A percentile compares a stretch with the other conserved stretches of the same genome.
Evolutionary conservation across 2,797 vertebrate genomes (phyloP).

Genomic region (Oreonectes daqikongensis): DNA sequence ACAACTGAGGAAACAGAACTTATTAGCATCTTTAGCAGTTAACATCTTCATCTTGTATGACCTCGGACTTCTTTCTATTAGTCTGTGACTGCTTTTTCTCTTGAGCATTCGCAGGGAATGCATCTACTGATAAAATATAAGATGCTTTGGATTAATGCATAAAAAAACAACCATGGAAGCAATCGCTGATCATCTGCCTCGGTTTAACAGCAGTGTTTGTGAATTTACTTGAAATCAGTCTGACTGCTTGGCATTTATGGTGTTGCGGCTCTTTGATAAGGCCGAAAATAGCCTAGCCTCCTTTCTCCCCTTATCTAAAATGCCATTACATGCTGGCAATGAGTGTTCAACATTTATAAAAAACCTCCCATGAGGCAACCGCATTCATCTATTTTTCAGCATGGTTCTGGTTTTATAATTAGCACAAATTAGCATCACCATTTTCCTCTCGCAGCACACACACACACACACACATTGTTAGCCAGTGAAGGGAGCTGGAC

Average conservation of each 20-base stretch:
- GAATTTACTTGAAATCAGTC: slow-evolving; percentile 3
- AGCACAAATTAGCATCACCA: slow-evolving; percentile 36
- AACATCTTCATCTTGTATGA: neutral
- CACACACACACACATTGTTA: slow-evolving; percentile 23
- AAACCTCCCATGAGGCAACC: slow-evolving; percentile 27
- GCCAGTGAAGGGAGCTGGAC: neutral
- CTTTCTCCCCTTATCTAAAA: slow-evolving; percentile 31
- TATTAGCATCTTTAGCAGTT: neutral
- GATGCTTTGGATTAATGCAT: neutral
- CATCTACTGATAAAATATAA: neutral
- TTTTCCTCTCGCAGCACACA: slow-evolving; percentile 19
- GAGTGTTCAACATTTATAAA: slow-evolving; percentile 34
- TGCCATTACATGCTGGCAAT: slow-evolving; percentile 40
- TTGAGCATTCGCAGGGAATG: neutral
- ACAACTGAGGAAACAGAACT: slow-evolving; percentile 7
- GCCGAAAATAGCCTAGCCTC: slow-evolving; percentile 23
- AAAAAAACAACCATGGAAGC: neutral
- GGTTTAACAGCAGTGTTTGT: slow-evolving; percentile 24
- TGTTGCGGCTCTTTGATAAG: slow-evolving; percentile 29
- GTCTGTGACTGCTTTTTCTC: no score
- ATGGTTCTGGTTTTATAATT: slow-evolving; percentile 40
- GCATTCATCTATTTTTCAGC: slow-evolving; percentile 42
- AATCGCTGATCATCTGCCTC: slow-evolving; percentile 4
- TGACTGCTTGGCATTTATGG: slow-evolving; percentile 18
- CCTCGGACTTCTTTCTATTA: slow-evolving; percentile 14